Conservation (phyloP, 2,888 invertebrate species). For the Lysandra bellargus region DNA sequence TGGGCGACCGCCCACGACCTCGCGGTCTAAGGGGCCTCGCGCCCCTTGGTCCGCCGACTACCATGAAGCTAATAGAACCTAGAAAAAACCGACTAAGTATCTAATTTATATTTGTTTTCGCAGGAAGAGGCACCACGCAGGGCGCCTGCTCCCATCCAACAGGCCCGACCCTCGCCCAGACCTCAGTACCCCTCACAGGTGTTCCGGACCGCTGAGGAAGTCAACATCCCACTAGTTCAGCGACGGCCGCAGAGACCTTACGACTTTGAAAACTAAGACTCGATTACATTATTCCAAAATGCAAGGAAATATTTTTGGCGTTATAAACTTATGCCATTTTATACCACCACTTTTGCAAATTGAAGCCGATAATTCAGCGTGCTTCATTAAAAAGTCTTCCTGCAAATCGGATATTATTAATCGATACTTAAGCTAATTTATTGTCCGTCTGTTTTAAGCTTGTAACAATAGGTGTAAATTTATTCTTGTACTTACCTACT, state of each 20-base stretch:
- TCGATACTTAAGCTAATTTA: conserved; percentile 21
- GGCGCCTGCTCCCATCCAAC: conserved; percentile 53
- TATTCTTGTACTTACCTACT: not conserved
- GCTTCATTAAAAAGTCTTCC: not conserved
- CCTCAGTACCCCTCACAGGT: conserved; percentile 80
- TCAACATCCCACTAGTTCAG: conserved; percentile 91
- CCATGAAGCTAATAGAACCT: too few relatives aligned
- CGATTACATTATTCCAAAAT: not conserved
- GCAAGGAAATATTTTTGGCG: not conserved
- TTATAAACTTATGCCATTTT: not conserved
- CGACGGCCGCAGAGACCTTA: conserved; percentile 83
- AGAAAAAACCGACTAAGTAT: too few relatives aligned
- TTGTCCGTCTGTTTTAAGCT: conserved; percentile 28
- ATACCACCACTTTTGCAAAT: not conserved
- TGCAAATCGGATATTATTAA: not conserved
- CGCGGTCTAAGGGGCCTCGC: too few relatives aligned
- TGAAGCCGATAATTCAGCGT: not conserved
- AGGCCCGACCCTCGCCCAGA: conserved; percentile 39
- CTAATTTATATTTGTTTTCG: conserved; percentile 22
- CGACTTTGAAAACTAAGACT: conserved; percentile 67
- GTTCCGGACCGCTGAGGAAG: conserved; percentile 91
- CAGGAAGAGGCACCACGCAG: conserved; percentile 61
- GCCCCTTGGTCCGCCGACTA: too few relatives aligned
- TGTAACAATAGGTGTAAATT: conserved; percentile 29
- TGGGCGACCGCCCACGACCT: too few relatives aligned